phyloP scores from a whole-genome alignment of 2,113 vertebrate genomes.

The Apeltes quadracus region DNA sequence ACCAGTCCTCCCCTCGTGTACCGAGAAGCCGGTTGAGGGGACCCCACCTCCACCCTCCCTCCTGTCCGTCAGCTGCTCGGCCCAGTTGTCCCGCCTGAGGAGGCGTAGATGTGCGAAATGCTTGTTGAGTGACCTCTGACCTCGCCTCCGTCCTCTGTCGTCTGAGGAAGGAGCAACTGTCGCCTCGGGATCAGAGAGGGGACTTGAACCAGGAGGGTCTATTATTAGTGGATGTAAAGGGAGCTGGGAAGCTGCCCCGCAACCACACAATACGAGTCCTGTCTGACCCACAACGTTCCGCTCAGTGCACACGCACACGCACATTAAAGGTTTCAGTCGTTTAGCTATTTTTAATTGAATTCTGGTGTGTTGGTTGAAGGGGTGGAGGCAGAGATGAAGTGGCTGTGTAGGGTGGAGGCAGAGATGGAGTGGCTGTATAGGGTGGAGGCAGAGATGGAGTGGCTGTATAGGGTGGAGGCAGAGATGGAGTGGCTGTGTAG shows the following conservation, averaged over 20 bases:
- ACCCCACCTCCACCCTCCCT: conserved; percentile 9
- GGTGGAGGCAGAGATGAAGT: too few species aligned
- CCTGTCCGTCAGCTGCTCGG: conserved; percentile 39
- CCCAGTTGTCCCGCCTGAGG: conserved; percentile 46
- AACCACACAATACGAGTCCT: background rate
- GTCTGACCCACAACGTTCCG: too few species aligned
- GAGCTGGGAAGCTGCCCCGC: conserved; percentile 31
- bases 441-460: too few species aligned
- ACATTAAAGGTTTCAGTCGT: too few species aligned
- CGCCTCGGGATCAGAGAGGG: background rate
- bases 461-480: too few species aligned
- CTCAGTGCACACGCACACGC: background rate
- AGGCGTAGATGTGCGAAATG: conserved; percentile 32
- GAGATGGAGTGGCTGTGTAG: too few species aligned
- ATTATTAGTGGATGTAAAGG: conserved; percentile 34
- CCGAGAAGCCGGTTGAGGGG: conserved; percentile 23
- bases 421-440: too few species aligned
- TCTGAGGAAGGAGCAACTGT: conserved; percentile 57
- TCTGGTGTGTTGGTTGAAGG: too few species aligned
- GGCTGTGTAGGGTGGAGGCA: too few species aligned
- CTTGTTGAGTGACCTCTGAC: conserved; percentile 42
- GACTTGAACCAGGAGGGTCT: conserved; percentile 36
- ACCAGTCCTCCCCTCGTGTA: background rate
- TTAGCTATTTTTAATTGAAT: too few species aligned
- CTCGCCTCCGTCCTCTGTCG: conserved; percentile 31